Percentiles rank a stretch among this genome's conserved stretches.
Conservation (phyloP, 2,797 vertebrate species). For the Trematomus bernacchii region DNA sequence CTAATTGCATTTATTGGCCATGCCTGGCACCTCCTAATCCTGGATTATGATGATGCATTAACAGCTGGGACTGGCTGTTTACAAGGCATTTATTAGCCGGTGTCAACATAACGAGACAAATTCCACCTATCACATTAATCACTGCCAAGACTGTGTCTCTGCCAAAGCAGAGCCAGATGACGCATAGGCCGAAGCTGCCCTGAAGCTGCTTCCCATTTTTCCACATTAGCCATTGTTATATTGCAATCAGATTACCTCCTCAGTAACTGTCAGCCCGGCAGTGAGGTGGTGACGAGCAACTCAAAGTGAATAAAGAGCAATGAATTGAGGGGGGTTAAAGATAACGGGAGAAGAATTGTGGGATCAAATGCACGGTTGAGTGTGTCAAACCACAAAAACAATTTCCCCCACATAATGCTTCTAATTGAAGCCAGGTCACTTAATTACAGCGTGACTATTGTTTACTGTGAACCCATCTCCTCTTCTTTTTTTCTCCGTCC, state of each 20-base stretch:
- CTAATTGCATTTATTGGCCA: constrained; percentile 89
- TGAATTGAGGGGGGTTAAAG: constrained; percentile 42
- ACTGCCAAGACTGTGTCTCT: constrained; percentile 80
- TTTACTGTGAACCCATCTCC: constrained; percentile 64
- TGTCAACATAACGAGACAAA: constrained; percentile 87
- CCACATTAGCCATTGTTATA: constrained; percentile 65
- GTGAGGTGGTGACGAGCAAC: constrained; percentile 49
- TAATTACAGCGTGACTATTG: constrained; percentile 73
- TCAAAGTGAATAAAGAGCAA: constrained; percentile 55
- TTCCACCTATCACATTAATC: constrained; percentile 88
- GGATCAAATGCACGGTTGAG: constrained; percentile 65
- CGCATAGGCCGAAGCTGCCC: constrained; percentile 53
- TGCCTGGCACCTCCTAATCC: constrained; percentile 87
- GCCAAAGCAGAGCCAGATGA: constrained; percentile 69
- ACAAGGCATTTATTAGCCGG: constrained; percentile 88
- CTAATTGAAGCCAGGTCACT: constrained; percentile 75
- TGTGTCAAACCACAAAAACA: constrained; percentile 67
- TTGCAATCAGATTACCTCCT: constrained; percentile 68
- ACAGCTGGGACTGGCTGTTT: constrained; percentile 88
- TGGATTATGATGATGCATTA: constrained; percentile 90
- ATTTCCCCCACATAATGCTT: constrained; percentile 67
- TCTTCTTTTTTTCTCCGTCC: constrained; percentile 49
- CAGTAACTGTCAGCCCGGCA: constrained; percentile 58
- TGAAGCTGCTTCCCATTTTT: constrained; percentile 57
- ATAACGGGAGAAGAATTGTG: constrained; percentile 60